Evolutionary conservation across 2,888 invertebrate genomes (phyloP), one percentile per base, ranked within the genome.

Genomic region (Ennomos quercinarius): DNA sequence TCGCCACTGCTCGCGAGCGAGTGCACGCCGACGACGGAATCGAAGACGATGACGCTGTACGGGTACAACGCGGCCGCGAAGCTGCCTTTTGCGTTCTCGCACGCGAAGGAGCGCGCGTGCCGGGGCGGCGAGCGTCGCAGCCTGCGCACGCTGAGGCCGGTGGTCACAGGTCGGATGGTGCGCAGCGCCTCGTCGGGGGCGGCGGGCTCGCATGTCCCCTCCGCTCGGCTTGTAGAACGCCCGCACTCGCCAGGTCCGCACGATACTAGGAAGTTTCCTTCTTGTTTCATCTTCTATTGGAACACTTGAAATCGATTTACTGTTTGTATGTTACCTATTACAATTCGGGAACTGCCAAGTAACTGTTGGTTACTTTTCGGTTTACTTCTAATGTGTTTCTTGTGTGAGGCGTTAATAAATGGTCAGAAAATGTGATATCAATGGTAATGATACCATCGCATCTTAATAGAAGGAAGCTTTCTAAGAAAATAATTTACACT

Each of bases 171-270:
- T 90, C 91, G 93, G 89, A 90, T 92, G 89, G 91, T 91, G 84
- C 91, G 92, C 81, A 91, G 91, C 85, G 91, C 87, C 78, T 91
- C 92, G 61, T 90, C 89, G 81, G 89, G 89, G 76, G 91, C 91
- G 79, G 86, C 86, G 74, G 77, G 76, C 73, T 60, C 87, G 87
- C 90, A 84, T 86, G 84, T 84, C 80, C 83, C 81, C 74, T 77
- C 78, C 80, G 78, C 83, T 68, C 81, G 72, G 83, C 84, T 81
- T 80, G 77, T 84, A 86, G 83, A 78, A 73, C 83, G 82, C 77
- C 76, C 81, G 81, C 86, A 81, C 87, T 74, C 80, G 74, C 78
- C 86, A 68, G 68, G 71, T 70, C 68, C 59, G 70, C 71, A 71
- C 67, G 36, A 50, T 41, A 40, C 39, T 57, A 38, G 60, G 55